Evolutionary conservation across 2,888 invertebrate species (phyloP), one percentile per base, ranked within the genome.

Genomic region (Margaritifera margaritifera): DNA sequence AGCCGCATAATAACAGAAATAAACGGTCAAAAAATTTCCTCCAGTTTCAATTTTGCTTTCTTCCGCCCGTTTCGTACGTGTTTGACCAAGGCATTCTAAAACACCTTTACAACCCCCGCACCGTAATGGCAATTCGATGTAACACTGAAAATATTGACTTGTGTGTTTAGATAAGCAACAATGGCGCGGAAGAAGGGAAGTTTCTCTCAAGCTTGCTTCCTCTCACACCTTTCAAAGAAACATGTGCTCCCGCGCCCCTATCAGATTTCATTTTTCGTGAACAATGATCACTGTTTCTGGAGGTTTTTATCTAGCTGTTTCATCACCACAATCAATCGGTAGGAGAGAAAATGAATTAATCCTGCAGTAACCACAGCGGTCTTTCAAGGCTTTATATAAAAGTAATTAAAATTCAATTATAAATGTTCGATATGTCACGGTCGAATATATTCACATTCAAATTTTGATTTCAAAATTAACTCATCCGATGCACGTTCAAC

Each of bases 51-150:
- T 42, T 42, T 42, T 15, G 42, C 1, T 62, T 62, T 52, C 52
- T 62, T 54, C 62, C 52, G 42, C 27, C 24, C 27, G 3, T 52
- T 20, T 3, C 62, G 62, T 62, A 53, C 27, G 52, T 52, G 53
- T 42, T 42, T 42, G 42, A 42, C 42, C 42, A 42, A 42, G 15
- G 42, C 15, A 42, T 42, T 42, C 11, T 72, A 72, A 67, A 64
- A 65, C 64, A 50, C 62, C 25, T 51, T 66, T 69, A 63, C 64
- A 64, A 66, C 24, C 62, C 63, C 66, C 59, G 59, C 59, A 53
- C 59, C 24, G 64, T 66, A 75, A 75, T 75, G 71, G 72, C 56
- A 57, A 72, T 72, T 75, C 71, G 65, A 72, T 75, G 75, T 75
- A 61, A 65, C 57, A 58, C 56, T 52, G 57, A 66, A 64, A 42